A percentile compares a stretch with the other conserved stretches of the same genome.
Evolutionary conservation across 2,797 vertebrate species (phyloP).

Genomic region (Squalus acanthias): DNA sequence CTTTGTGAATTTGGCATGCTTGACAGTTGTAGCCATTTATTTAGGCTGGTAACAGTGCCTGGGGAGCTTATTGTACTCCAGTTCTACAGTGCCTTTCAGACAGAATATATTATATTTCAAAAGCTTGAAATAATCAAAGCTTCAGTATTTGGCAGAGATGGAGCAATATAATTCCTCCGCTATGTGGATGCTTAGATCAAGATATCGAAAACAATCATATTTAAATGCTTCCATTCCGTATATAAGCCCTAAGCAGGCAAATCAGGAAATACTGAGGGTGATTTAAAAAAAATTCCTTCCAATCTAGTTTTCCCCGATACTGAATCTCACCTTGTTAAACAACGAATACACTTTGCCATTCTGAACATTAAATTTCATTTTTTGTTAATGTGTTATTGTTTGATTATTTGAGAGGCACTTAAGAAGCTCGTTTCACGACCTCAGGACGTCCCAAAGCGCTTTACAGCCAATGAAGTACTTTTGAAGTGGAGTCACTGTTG

Average conservation of each 20-base stretch:
- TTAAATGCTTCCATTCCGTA: background rate
- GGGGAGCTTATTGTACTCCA: background rate
- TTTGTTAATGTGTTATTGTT: background rate
- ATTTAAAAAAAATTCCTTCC: background rate
- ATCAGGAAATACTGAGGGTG: background rate
- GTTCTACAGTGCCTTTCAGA: background rate
- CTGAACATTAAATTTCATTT: background rate
- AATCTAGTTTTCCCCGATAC: background rate
- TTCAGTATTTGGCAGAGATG: constrained; percentile 9
- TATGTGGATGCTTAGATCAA: background rate
- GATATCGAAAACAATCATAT: background rate
- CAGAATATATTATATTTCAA: constrained; percentile 31
- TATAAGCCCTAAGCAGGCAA: background rate
- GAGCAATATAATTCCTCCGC: constrained; percentile 1
- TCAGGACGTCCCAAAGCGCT: background rate
- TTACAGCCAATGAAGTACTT: background rate
- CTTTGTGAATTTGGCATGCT: background rate
- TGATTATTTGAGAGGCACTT: background rate
- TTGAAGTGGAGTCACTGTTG: background rate
- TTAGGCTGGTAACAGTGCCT: constrained; percentile 16
- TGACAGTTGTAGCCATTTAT: constrained; percentile 19
- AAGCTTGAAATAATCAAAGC: constrained; percentile 24
- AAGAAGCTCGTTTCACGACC: background rate
- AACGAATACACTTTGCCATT: background rate
- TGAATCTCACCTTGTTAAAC: background rate